Evolutionary conservation across 2,888 invertebrate species (phyloP).

Genomic region (Pristionchus japonicus): DNA sequence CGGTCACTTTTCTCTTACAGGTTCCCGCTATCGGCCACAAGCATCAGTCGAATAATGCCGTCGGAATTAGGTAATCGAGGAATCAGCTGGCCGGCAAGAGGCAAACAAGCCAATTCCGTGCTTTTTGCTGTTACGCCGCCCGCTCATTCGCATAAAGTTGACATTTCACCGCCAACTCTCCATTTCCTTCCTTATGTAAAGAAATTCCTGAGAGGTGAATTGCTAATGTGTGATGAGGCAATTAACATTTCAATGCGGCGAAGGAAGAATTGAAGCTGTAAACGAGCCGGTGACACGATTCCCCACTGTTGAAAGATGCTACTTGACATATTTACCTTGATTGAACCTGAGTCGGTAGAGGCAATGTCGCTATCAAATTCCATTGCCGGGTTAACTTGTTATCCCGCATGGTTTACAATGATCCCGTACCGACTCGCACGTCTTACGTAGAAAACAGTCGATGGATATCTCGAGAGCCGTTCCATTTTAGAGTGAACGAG

Average conservation of each 20-base stretch:
- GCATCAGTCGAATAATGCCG: not conserved
- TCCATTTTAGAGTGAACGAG: not conserved
- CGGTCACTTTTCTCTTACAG: conserved; percentile 32
- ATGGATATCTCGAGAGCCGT: not conserved
- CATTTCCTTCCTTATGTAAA: not conserved
- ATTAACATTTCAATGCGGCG: not conserved
- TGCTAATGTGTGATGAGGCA: conserved; percentile 5
- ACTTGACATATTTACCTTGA: not conserved
- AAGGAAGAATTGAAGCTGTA: conserved; percentile 3
- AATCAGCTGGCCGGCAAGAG: not conserved
- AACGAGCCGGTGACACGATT: conserved; percentile 8
- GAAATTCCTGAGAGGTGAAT: not conserved
- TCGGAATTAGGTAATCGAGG: not conserved
- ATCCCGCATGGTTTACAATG: conserved; percentile 11
- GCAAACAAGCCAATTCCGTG: not conserved
- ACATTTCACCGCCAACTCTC: conserved; percentile 16
- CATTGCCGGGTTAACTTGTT: not conserved
- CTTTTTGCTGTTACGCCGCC: not conserved
- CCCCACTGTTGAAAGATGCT: not conserved
- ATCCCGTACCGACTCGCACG: not conserved
- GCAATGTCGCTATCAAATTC: not conserved
- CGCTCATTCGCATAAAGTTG: conserved; percentile 20
- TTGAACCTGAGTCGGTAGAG: not conserved
- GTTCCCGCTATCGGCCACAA: not conserved
- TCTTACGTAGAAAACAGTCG: not conserved